Conservation (phyloP, 1,140 invertebrate species). For the Heliconius nattereri region DNA sequence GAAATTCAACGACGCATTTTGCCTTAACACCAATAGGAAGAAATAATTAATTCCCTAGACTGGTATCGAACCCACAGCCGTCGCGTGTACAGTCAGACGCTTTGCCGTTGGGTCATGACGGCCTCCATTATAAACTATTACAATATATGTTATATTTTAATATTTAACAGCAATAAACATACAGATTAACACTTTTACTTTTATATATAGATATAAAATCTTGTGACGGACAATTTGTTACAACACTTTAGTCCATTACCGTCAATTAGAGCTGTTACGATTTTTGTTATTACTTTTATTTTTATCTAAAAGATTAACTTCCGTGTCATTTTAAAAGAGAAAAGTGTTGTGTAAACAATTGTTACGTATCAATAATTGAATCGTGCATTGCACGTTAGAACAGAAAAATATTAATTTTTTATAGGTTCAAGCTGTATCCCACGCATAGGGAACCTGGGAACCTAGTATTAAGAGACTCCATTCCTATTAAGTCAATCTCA, state of each 20-base stretch:
- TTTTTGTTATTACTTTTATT: neutral
- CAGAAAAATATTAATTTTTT: no score
- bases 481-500: no score
- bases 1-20: no score
- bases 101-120: no score
- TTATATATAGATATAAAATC: neutral
- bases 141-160: neutral
- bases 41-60: no score
- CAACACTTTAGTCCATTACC: constrained; percentile 4
- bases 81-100: no score
- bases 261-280: constrained; percentile 1
- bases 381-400: neutral
- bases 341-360: neutral
- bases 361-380: neutral
- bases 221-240: constrained; percentile 4
- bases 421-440: neutral
- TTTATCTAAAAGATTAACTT: neutral
- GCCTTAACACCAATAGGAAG: no score
- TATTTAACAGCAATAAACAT: neutral
- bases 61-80: no score
- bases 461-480: neutral
- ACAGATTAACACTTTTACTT: neutral
- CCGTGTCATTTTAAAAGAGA: neutral
- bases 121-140: no score
- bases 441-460: neutral